Base-by-base conservation (phyloP, 1,140 invertebrate species). In the Eufriesea mexicana region DNA sequence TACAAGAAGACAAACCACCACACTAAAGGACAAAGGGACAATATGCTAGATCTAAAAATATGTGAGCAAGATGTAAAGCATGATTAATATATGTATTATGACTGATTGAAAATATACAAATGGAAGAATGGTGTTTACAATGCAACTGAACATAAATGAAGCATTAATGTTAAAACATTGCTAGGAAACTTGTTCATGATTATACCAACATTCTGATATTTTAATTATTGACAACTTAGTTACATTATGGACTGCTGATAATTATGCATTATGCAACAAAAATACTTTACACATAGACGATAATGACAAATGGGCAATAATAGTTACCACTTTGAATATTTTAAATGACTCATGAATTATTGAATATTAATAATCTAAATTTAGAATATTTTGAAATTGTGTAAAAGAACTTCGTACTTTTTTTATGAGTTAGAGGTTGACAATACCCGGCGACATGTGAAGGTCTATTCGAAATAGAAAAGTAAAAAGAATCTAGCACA, bases 1-100 rank as follows among this genome's bases (percentile, higher is more conserved):
- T 83, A 87, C 80, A 88, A 79, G 84, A 73, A 83, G 68, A 64
- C 72, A 90, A 81, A 89, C 86, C 85, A 90, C 84, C 84, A 89
- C 84, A 81, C 87, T 91, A 89, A 57, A 71, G 61, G 82, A 86
- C 83, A 83, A 54, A 81, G 47, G 62, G 55, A 83, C 54, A 12
- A 87, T 85, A 75, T 55, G 66, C 78, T 77, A 67, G 54, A 68
- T 67, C 68, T 47, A 79, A 51, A 80, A 76, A 42, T 75, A 42
- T 68, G 47, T 42, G 59, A 84, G 75, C 42, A 54, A 45, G 55
- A 57, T 45, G 51, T 28, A 57, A 76, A 83, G 66, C 59, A 57
- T 66, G 47, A 79, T 61, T 66, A 76, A 55, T 68, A 12, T 20
- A 76, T 10, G 42, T n/a, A 59, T 47, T 14, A 76, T 20, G 42